Evolutionary conservation across 2,888 invertebrate genomes (phyloP).

Genomic region (Stegophylla sp.): DNA sequence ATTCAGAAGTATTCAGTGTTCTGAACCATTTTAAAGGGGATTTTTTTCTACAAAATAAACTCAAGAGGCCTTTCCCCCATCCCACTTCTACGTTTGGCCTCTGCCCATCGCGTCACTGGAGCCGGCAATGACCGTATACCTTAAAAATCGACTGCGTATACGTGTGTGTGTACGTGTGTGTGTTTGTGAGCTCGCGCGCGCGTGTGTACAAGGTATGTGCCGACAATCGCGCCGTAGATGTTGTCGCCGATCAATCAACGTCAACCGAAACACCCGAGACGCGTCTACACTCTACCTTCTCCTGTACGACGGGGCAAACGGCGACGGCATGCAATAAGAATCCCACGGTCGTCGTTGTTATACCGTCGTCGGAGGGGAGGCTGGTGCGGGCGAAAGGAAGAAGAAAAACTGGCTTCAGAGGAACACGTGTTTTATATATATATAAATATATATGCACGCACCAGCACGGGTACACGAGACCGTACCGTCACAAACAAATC

Average conservation of each 20-base stretch:
- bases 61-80: too few relatives aligned
- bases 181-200: neutral
- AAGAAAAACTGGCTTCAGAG: conserved; percentile 36
- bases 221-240: conserved; percentile 21
- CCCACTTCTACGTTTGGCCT: too few relatives aligned
- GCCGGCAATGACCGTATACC: neutral
- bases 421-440: neutral
- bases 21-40: too few relatives aligned
- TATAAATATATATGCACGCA: neutral
- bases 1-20: too few relatives aligned
- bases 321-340: neutral
- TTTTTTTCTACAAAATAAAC: too few relatives aligned
- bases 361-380: neutral
- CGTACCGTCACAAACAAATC: conserved; percentile 38
- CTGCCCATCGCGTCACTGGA: too few relatives aligned
- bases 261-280: conserved; percentile 38
- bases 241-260: conserved; percentile 56
- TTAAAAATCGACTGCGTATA: conserved; percentile 7
- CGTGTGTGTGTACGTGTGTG: neutral
- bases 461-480: neutral
- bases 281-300: neutral
- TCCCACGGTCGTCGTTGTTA: neutral
- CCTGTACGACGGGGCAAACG: neutral
- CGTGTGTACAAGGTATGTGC: neutral
- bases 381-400: neutral